Evolutionary conservation across 1,140 invertebrate genomes (phyloP).

Genomic region (Hyphantria cunea): DNA sequence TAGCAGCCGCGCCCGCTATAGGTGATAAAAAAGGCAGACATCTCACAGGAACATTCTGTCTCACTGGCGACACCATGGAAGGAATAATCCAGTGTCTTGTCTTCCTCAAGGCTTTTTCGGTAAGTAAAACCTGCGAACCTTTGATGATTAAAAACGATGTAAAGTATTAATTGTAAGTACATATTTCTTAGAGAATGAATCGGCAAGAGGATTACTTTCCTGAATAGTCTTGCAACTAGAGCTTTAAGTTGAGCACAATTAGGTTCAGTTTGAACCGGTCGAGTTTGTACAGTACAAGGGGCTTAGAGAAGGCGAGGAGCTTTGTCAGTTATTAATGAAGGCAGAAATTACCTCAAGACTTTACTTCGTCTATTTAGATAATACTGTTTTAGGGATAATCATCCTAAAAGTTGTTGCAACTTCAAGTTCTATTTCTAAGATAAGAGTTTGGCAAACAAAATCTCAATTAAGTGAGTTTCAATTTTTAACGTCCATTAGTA

Average conservation of each 20-base stretch:
- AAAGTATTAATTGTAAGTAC: slow-evolving; percentile 31
- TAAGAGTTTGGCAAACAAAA: slow-evolving; percentile 1
- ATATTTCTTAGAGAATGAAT: slow-evolving; percentile 28
- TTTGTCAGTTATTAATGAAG: slow-evolving; percentile 53
- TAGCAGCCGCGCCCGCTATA: slow-evolving; percentile 86
- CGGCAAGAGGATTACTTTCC: slow-evolving; percentile 25
- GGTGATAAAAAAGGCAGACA: slow-evolving; percentile 89
- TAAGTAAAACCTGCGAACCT: slow-evolving; percentile 80
- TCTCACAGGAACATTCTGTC: slow-evolving; percentile 92
- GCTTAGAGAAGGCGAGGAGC: slow-evolving; percentile 34
- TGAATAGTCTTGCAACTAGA: slow-evolving; percentile 12
- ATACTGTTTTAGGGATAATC: slow-evolving; percentile 39
- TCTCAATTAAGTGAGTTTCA: background rate
- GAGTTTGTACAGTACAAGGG: slow-evolving; percentile 24
- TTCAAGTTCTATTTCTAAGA: slow-evolving; percentile 1
- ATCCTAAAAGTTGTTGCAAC: slow-evolving; percentile 3
- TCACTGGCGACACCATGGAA: slow-evolving; percentile 95
- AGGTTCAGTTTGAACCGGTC: slow-evolving; percentile 36
- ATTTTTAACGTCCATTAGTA: too few species aligned
- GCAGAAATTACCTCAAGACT: slow-evolving; percentile 40
- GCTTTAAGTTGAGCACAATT: slow-evolving; percentile 31
- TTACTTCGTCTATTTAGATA: slow-evolving; percentile 40
- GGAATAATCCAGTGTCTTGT: slow-evolving; percentile 95
- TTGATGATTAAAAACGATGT: slow-evolving; percentile 20
- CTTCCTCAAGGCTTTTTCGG: slow-evolving; percentile 95